Percentiles rank a stretch among this genome's conserved stretches.
phyloP scores from a whole-genome alignment of 1,140 invertebrate species.

The Anagrus nilaparvatae region DNA sequence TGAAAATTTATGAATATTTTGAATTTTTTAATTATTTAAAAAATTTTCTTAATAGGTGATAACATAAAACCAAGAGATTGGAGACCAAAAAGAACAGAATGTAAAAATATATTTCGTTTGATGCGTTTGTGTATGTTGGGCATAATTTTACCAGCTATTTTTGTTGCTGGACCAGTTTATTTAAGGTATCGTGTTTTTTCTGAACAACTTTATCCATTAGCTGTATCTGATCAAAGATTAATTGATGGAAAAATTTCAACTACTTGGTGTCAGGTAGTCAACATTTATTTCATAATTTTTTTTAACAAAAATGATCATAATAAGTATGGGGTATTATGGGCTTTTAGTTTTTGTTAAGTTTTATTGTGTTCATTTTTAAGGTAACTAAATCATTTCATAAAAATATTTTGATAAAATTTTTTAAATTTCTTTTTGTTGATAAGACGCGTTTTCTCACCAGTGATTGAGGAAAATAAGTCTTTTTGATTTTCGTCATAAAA shows the following conservation, averaged over 20 bases:
- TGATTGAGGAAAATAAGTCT: no score
- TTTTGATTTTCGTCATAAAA: no score
- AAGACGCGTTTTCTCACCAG: no score
- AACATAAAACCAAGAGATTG: slow-evolving; percentile 24
- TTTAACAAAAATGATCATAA: no score
- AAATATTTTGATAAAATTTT: no score
- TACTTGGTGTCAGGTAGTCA: slow-evolving; percentile 71
- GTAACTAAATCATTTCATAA: no score
- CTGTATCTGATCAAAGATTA: slow-evolving; percentile 66
- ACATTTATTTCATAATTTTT: no score
- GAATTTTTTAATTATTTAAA: not conserved
- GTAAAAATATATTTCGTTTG: slow-evolving; percentile 49
- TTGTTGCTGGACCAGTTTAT: slow-evolving; percentile 57
- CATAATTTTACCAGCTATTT: slow-evolving; percentile 51
- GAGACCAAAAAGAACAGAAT: slow-evolving; percentile 41
- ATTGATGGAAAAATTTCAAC: slow-evolving; percentile 62
- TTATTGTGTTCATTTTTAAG: no score
- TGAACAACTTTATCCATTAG: slow-evolving; percentile 57
- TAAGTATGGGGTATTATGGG: no score
- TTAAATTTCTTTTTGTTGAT: no score
- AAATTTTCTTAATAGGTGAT: slow-evolving; percentile 19
- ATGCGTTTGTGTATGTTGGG: slow-evolving; percentile 52
- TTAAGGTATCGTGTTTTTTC: slow-evolving; percentile 56
- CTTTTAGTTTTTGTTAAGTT: no score
- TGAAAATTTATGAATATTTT: not conserved